phyloP scores from a whole-genome alignment of 2,888 invertebrate species.

The Nomada flava region DNA sequence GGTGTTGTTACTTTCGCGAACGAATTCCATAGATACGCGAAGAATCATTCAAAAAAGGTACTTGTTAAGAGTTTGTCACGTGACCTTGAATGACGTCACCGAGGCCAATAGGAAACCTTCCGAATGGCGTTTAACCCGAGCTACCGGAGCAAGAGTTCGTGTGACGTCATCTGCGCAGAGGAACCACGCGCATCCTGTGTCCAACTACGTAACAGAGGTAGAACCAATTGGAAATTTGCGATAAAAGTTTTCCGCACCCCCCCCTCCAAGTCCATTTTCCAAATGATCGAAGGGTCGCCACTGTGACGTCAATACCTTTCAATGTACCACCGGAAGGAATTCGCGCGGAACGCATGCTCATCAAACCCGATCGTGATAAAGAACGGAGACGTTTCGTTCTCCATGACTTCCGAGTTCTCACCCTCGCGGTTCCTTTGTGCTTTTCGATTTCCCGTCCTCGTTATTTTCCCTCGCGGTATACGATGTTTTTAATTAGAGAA shows the following conservation, averaged over 20 bases:
- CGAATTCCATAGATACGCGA: constrained; percentile 24
- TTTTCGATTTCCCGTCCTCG: too few species aligned
- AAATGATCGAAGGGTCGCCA: neutral
- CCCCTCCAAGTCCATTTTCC: neutral
- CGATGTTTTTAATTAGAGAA: constrained; percentile 11
- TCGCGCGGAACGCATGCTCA: neutral
- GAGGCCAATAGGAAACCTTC: constrained; percentile 70
- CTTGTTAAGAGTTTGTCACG: constrained; percentile 56
- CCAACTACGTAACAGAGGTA: constrained; percentile 58
- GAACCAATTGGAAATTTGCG: constrained; percentile 57
- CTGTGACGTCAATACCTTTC: neutral
- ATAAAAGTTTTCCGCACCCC: constrained; percentile 19
- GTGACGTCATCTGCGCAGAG: constrained; percentile 70
- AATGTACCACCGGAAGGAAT: neutral
- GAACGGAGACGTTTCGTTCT: neutral
- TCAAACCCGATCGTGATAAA: neutral
- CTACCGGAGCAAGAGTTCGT: constrained; percentile 66
- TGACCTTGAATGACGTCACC: constrained; percentile 72
- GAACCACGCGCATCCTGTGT: constrained; percentile 57
- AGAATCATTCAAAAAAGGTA: constrained; percentile 43
- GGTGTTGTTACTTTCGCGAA: constrained; percentile 7
- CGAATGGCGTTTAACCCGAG: constrained; percentile 65
- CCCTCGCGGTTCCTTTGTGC: neutral
- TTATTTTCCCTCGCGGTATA: neutral
- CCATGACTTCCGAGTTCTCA: neutral